Evolutionary conservation across 1,140 invertebrate genomes (phyloP).

Genomic region (Brachystomella parvula): DNA sequence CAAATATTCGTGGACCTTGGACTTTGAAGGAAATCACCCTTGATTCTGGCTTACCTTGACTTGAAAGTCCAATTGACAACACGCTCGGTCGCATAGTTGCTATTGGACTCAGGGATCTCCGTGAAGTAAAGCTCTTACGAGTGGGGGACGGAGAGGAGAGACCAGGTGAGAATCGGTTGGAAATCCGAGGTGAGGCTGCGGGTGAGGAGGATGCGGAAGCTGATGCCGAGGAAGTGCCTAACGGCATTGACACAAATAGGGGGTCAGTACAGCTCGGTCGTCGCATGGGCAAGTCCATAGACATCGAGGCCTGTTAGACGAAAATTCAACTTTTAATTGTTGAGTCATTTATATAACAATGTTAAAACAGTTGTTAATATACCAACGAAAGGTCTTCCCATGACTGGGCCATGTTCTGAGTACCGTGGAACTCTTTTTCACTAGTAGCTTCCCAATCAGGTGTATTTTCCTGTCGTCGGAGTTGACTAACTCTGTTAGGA

Average conservation of each 20-base stretch:
- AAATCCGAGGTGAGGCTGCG: constrained; percentile 34
- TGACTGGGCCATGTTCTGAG: constrained; percentile 34
- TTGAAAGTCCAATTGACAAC: constrained; percentile 15
- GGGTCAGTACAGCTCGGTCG: constrained; percentile 34
- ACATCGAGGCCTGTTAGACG: constrained; percentile 33
- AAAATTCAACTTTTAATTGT: background rate
- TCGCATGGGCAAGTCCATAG: constrained; percentile 31
- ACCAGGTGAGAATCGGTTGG: constrained; percentile 32
- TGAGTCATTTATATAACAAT: background rate
- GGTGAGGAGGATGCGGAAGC: constrained; percentile 35
- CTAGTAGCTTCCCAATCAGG: constrained; percentile 36
- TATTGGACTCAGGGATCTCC: constrained; percentile 42
- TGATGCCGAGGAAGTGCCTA: constrained; percentile 25
- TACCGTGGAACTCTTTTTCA: constrained; percentile 37
- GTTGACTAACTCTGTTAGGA: constrained; percentile 35
- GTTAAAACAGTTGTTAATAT: constrained; percentile 8
- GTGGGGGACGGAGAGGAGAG: constrained; percentile 44
- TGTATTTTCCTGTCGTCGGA: constrained; percentile 32
- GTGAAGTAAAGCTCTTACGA: constrained; percentile 41
- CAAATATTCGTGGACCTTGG: background rate
- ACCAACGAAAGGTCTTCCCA: constrained; percentile 38
- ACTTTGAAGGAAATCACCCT: background rate
- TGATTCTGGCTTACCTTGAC: constrained; percentile 16
- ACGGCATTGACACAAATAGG: constrained; percentile 33
- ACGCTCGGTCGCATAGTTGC: constrained; percentile 40